Percentiles rank a stretch among this genome's conserved stretches.
Conservation (phyloP, 1,140 invertebrate genomes). For the Prorops nasuta region DNA sequence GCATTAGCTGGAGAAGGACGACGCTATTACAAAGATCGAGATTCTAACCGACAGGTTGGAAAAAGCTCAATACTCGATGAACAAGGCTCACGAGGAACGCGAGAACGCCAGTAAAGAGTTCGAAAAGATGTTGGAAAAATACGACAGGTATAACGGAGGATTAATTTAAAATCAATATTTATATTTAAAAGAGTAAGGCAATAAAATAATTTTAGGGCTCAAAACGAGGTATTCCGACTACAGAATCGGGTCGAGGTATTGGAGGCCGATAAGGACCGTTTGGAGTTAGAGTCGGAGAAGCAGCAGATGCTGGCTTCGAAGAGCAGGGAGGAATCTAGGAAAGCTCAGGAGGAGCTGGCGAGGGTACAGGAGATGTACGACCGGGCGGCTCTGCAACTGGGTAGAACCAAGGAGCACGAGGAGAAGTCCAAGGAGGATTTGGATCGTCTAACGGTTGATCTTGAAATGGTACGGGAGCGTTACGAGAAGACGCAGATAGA, state of each 20-base stretch:
- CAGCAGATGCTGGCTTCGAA: constrained; percentile 75
- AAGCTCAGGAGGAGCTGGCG: constrained; percentile 80
- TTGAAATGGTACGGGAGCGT: constrained; percentile 84
- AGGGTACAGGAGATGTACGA: constrained; percentile 86
- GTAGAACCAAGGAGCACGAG: constrained; percentile 83
- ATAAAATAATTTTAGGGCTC: constrained; percentile 62
- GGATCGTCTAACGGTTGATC: constrained; percentile 73
- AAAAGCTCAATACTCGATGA: constrained; percentile 75
- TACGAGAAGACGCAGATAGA: constrained; percentile 87
- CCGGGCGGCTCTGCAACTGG: constrained; percentile 76
- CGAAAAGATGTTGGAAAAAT: constrained; percentile 89
- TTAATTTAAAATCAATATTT: constrained; percentile 1
- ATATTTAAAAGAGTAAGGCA: no score
- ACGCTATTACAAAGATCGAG: constrained; percentile 80
- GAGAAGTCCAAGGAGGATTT: constrained; percentile 88
- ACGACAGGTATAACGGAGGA: constrained; percentile 70
- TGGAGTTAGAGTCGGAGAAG: constrained; percentile 85
- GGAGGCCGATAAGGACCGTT: constrained; percentile 81
- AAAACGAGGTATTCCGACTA: constrained; percentile 83
- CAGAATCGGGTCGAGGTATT: constrained; percentile 84
- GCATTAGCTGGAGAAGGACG: constrained; percentile 79
- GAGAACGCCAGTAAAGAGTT: constrained; percentile 86
- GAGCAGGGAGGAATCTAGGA: constrained; percentile 80
- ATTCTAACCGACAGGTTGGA: constrained; percentile 88
- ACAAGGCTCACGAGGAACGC: constrained; percentile 83